Conservation (phyloP, 1,140 invertebrate species). For the Zaprionus africanus region DNA sequence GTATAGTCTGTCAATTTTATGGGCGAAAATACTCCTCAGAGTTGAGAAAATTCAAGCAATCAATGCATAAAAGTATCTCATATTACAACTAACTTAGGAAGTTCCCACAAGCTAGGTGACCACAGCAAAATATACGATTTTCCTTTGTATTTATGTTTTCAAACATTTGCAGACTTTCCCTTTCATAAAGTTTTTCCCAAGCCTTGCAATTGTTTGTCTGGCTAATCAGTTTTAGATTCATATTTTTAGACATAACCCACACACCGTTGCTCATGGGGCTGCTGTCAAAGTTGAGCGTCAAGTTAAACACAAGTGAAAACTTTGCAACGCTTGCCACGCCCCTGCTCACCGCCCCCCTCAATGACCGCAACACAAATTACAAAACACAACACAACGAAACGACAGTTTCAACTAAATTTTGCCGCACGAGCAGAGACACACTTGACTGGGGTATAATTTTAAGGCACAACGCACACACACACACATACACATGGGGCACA, state of each 20-base stretch:
- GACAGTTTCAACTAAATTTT: conserved; percentile 51
- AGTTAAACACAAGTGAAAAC: conserved; percentile 34
- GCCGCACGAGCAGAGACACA: conserved; percentile 39
- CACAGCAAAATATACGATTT: background rate
- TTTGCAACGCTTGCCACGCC: conserved; percentile 11
- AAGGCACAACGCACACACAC: conserved; percentile 23
- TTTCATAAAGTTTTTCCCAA: conserved; percentile 7
- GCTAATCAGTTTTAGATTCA: conserved; percentile 10
- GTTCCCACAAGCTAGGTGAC: too few relatives aligned
- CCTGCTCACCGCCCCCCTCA: background rate
- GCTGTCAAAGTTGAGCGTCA: conserved; percentile 24
- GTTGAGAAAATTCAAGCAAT: too few relatives aligned
- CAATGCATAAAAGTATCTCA: too few relatives aligned
- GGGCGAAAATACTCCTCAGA: too few relatives aligned
- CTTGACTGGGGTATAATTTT: conserved; percentile 49
- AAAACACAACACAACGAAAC: conserved; percentile 22
- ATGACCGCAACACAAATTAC: conserved; percentile 44
- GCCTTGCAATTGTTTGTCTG: background rate
- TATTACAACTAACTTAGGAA: too few relatives aligned
- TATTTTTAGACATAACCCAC: conserved; percentile 5
- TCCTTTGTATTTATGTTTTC: background rate
- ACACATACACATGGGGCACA: background rate
- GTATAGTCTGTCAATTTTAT: too few relatives aligned
- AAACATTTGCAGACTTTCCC: background rate
- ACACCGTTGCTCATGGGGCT: background rate